Evolutionary conservation across 1,140 invertebrate species (phyloP), one percentile per base, ranked within the genome.

Genomic region (Calephelis nemesis): DNA sequence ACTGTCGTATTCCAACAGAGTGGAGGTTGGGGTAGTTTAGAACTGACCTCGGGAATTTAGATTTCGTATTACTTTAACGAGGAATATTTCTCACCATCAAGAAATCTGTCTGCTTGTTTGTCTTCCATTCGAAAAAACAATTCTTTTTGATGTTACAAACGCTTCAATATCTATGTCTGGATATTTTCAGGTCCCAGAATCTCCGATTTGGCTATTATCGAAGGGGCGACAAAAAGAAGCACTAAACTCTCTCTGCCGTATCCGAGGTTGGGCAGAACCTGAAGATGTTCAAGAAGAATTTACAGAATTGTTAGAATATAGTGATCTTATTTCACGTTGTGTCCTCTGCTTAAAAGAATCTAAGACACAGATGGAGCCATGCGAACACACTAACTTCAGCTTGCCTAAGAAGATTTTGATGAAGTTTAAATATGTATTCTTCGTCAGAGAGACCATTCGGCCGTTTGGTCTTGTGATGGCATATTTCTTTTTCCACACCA

Each of bases 181-280:
- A 52, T 30, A 58, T 30, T 81, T 83, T 62, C 74, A 94, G 93
- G 88, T 95, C 6, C 95, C 95, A 0, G 95, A 96, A 86, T 94
- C 95, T 11, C 95, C 95, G 5, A 89, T 95, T 30, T 96, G 95
- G 94, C 80, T 95, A 39, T 73, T 94, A 67, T 92, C 93, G 6
- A 93, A 93, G 72, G 93, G 93, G 11, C 84, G 92, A 5, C 85
- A 85, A 68, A 90, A 92, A 73, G 93, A 94, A 10, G 93, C 93
- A 0, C 67, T 92, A 15, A 78, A 79, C 30, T 89, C 93, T 0
- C 76, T 94, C 4, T 91, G 92, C 49, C 92, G 92, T 74, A 84
- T 94, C 0, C 81, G 93, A 67, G 93, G 93, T 0, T 94, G 93
- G 93, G 79, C 79, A 0, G 52, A 88, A 8, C 90, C 91, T 5